A percentile compares a stretch with the other conserved stretches of the same genome.
Conservation (phyloP, 2,888 invertebrate species). For the Hydraecia micacea region DNA sequence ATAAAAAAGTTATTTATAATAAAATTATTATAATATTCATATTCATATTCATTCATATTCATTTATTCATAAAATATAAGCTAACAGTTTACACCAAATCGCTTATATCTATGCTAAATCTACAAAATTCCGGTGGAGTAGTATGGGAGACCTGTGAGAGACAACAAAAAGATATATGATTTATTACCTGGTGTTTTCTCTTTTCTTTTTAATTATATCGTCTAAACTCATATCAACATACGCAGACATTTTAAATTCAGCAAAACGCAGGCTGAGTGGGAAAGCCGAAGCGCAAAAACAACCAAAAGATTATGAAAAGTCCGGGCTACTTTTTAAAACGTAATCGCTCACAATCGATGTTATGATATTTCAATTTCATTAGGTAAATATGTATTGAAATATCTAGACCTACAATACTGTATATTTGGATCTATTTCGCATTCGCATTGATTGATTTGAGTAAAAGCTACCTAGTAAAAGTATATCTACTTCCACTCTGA, state of each 20-base stretch:
- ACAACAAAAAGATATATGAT: background rate
- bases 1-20: background rate
- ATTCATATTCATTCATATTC: no score
- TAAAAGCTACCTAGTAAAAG: no score
- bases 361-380: constrained; percentile 14
- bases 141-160: no score
- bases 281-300: constrained; percentile 21
- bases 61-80: no score
- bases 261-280: background rate
- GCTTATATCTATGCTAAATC: no score
- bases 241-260: constrained; percentile 76
- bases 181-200: constrained; percentile 75
- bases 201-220: constrained; percentile 87
- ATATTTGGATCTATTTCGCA: background rate
- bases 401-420: background rate
- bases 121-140: background rate
- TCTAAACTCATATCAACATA: constrained; percentile 87
- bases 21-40: background rate
- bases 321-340: background rate
- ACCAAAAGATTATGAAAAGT: constrained; percentile 19
- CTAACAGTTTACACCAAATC: no score
- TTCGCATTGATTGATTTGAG: constrained; percentile 15
- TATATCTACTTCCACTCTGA: no score
- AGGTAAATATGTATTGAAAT: background rate
- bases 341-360: background rate